A percentile compares a stretch with the other conserved stretches of the same genome.
These are phyloP conservation scores for Pitta sordida DNA, from an alignment of 2,113 vertebrate species.

Conservation along the genomic window DNA sequence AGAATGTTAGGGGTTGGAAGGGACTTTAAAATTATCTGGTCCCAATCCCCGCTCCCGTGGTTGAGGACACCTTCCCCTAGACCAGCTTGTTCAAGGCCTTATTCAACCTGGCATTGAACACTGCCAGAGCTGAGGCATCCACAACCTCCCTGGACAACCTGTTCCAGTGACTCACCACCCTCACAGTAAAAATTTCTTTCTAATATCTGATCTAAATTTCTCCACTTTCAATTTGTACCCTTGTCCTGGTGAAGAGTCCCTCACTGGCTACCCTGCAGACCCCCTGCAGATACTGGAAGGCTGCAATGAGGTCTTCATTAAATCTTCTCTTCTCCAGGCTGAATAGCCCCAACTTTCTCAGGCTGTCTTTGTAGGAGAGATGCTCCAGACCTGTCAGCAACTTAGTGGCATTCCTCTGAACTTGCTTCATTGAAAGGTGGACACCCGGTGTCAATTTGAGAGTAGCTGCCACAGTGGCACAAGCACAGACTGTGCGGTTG, in stretches of 20 bases:
- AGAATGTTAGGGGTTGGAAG: not conserved
- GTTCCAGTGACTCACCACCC: not conserved
- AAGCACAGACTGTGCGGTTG: not conserved
- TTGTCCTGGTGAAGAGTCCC: not conserved
- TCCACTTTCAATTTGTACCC: not conserved
- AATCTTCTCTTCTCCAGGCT: not conserved
- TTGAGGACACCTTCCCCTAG: not conserved
- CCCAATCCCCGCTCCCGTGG: not conserved
- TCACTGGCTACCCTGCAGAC: not conserved
- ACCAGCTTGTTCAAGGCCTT: not conserved
- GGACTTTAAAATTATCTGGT: not conserved
- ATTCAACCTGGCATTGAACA: not conserved
- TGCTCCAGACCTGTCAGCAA: not conserved
- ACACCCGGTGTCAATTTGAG: fast-evolving
- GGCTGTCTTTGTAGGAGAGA: not conserved
- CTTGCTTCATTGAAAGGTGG: not conserved
- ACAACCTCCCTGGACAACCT: not conserved
- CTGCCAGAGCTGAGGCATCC: not conserved
- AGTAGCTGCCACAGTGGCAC: not conserved
- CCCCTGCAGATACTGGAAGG: not conserved
- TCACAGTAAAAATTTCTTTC: not conserved
- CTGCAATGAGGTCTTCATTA: not conserved
- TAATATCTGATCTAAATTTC: not conserved
- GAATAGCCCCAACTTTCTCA: not conserved
- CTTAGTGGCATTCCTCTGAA: not conserved